A percentile compares a stretch with the other conserved stretches of the same genome.
phyloP scores from a whole-genome alignment of 2,113 vertebrate species.

The Callorhinus ursinus region DNA sequence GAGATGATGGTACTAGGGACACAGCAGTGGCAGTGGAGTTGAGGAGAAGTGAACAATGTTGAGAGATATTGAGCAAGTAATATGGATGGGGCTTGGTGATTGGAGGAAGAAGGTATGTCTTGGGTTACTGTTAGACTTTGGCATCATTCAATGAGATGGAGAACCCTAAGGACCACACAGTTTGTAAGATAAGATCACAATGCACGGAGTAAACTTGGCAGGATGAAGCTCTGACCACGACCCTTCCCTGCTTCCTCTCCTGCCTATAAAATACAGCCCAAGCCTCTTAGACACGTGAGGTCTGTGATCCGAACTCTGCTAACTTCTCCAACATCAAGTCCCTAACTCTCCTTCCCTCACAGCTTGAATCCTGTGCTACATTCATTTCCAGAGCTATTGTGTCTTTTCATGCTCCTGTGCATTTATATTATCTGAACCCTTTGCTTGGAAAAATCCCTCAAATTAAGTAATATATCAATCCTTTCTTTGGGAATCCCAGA shows the following conservation, averaged over 20 bases:
- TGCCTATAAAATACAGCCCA: background rate
- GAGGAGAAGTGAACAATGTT: background rate
- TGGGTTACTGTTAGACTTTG: background rate
- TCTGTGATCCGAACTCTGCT: background rate
- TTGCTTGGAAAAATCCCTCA: background rate
- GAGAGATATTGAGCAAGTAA: background rate
- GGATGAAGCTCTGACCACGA: background rate
- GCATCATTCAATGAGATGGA: background rate
- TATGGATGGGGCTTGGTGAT: background rate
- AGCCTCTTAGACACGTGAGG: background rate
- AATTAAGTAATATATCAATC: background rate
- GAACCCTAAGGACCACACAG: background rate
- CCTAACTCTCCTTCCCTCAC: background rate
- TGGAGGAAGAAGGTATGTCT: background rate
- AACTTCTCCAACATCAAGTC: background rate
- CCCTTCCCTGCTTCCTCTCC: background rate
- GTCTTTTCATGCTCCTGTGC: background rate
- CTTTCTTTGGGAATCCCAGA: slow-evolving; percentile 15
- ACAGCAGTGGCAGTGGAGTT: background rate
- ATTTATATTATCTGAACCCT: background rate
- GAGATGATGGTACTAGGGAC: background rate
- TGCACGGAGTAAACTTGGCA: background rate
- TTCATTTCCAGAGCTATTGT: background rate
- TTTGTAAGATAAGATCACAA: background rate
- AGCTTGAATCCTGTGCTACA: background rate